Evolutionary conservation across 2,888 invertebrate species (phyloP).

Genomic region (Cryptocephalus moraei): DNA sequence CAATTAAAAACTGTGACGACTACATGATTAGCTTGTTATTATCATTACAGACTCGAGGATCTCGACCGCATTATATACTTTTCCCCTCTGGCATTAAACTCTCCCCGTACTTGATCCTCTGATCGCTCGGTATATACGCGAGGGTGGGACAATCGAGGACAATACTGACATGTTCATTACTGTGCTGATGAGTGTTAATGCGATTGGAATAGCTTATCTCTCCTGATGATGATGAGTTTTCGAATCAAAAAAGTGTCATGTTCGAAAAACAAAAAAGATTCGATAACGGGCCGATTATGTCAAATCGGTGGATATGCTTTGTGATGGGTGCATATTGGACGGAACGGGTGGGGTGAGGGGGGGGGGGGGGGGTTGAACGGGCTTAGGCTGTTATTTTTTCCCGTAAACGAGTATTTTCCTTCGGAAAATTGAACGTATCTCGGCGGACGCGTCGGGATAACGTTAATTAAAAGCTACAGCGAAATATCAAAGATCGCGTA

Average conservation of each 20-base stretch:
- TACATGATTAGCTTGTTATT: too few species aligned
- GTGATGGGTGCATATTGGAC: not conserved
- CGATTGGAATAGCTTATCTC: constrained; percentile 28
- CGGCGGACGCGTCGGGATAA: too few species aligned
- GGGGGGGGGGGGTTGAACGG: too few species aligned
- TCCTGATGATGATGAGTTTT: constrained; percentile 23
- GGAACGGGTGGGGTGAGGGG: too few species aligned
- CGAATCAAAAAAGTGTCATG: constrained; percentile 12
- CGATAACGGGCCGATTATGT: not conserved
- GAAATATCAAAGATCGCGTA: too few species aligned
- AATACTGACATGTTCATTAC: constrained; percentile 33
- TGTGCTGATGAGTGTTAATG: constrained; percentile 26
- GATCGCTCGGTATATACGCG: not conserved
- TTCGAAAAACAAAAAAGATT: not conserved
- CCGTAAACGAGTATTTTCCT: too few species aligned
- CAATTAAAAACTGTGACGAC: too few species aligned
- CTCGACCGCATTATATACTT: too few species aligned
- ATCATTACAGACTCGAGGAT: too few species aligned
- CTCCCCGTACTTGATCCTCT: not conserved
- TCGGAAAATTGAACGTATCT: too few species aligned
- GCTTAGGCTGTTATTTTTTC: too few species aligned
- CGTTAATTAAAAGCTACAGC: too few species aligned
- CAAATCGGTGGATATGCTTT: not conserved
- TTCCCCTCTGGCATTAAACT: not conserved
- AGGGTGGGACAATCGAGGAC: constrained; percentile 21